These are phyloP conservation scores for Epinephelus cyanopodus DNA, from an alignment of 2,113 vertebrate species.

Conservation along the genomic window DNA sequence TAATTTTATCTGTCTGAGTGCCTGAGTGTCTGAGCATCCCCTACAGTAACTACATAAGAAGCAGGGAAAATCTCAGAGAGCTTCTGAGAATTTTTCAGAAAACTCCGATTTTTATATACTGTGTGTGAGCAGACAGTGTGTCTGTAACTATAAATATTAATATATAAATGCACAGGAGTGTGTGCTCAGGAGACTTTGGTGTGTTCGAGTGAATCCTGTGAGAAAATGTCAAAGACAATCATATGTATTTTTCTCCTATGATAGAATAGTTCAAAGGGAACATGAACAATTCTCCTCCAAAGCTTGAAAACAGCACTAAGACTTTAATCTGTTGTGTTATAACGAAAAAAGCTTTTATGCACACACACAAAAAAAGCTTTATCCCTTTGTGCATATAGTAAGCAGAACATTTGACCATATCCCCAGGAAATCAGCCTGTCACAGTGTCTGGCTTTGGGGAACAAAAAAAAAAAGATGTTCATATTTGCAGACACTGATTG, in stretches of 20 bases:
- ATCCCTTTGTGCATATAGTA: constrained; percentile 56
- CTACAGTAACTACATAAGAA: constrained; percentile 41
- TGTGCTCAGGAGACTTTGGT: neutral
- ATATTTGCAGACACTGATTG: constrained; percentile 56
- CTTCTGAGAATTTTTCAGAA: constrained; percentile 8
- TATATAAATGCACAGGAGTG: neutral
- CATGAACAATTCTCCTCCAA: constrained; percentile 28
- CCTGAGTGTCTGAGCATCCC: constrained; percentile 50
- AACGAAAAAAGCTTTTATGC: constrained; percentile 43
- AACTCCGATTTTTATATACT: neutral
- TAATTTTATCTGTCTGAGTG: constrained; percentile 73
- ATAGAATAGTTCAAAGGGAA: constrained; percentile 53
- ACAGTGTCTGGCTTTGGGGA: constrained; percentile 33
- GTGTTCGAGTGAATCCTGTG: neutral
- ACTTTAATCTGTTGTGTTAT: constrained; percentile 65
- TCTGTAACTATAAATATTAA: neutral
- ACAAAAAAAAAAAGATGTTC: constrained; percentile 40
- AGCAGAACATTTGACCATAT: constrained; percentile 59
- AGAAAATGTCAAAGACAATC: constrained; percentile 35
- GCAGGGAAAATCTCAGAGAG: constrained; percentile 25
- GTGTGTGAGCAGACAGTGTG: neutral
- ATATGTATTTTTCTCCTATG: constrained; percentile 23
- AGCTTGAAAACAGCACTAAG: constrained; percentile 24
- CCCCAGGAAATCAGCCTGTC: constrained; percentile 57
- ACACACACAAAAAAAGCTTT: constrained; percentile 33